A percentile compares a stretch with the other conserved stretches of the same genome.
These are phyloP conservation scores for Erpobdella octoculata DNA, from an alignment of 2,888 invertebrate genomes.

Conservation along the genomic window DNA sequence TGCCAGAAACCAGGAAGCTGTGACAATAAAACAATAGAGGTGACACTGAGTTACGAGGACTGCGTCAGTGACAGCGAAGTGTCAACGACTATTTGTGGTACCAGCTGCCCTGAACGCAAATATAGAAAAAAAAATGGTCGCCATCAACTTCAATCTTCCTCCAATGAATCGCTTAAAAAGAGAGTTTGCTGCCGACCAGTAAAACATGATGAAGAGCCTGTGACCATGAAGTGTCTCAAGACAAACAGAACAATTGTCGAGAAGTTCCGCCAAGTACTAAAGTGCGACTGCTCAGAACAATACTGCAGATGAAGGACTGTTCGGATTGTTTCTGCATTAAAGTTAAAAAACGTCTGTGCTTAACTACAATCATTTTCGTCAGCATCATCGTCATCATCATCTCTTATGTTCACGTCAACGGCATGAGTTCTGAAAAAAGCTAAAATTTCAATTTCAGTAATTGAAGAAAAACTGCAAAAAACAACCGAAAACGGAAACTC, in stretches of 20 bases:
- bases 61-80: not conserved
- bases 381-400: not conserved
- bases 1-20: not conserved
- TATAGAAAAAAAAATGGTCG: too few relatives aligned
- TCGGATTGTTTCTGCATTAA: too few relatives aligned
- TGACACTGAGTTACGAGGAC: not conserved
- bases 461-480: not conserved
- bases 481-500: too few relatives aligned
- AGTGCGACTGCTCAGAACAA: not conserved
- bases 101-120: too few relatives aligned
- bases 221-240: not conserved
- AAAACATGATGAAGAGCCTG: not conserved
- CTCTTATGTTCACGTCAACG: not conserved
- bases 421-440: not conserved
- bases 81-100: not conserved
- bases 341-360: too few relatives aligned
- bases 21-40: not conserved
- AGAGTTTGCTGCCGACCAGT: not conserved
- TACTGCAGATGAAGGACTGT: too few relatives aligned
- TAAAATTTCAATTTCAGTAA: not conserved
- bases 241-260: not conserved
- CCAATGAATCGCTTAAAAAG: not conserved
- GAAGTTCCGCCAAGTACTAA: not conserved
- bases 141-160: not conserved
- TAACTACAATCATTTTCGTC: not conserved